Evolutionary conservation across 64 coral and sea anemone genomes (phyloP).

Genomic region (Pocillopora verrucosa): DNA sequence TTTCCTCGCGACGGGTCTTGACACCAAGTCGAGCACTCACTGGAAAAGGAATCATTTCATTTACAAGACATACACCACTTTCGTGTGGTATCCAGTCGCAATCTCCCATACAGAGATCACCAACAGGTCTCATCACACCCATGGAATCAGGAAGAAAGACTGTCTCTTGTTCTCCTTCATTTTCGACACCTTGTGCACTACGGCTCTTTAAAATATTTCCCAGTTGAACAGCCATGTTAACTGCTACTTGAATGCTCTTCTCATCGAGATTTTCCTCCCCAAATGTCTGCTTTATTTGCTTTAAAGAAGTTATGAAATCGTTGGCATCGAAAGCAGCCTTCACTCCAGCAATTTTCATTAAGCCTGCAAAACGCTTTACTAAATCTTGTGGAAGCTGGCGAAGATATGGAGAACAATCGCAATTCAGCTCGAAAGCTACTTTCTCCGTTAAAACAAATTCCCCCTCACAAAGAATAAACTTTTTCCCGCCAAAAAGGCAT

Average conservation of each 20-base stretch:
- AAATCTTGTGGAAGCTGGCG: constrained; percentile 22
- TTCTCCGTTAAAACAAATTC: constrained; percentile 11
- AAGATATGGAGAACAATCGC: constrained; percentile 49
- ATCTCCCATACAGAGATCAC: constrained; percentile 49
- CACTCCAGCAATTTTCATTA: constrained; percentile 55
- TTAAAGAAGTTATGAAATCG: constrained; percentile 23
- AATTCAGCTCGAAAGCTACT: constrained; percentile 26
- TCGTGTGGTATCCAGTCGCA: constrained; percentile 41
- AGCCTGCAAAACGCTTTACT: not conserved
- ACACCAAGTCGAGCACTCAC: constrained; percentile 30
- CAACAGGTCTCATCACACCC: constrained; percentile 11
- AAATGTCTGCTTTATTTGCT: not conserved
- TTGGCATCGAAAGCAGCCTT: constrained; percentile 25
- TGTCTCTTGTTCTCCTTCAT: not conserved
- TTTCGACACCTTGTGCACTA: not conserved
- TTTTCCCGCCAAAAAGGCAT: not conserved
- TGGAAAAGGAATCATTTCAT: constrained; percentile 8
- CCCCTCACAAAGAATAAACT: constrained; percentile 44
- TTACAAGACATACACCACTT: not conserved
- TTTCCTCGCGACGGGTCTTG: constrained; percentile 60
- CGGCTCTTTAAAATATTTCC: not conserved
- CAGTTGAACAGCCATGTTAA: constrained; percentile 29
- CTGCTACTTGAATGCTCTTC: constrained; percentile 2
- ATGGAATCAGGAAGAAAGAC: constrained; percentile 55
- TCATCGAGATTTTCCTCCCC: constrained; percentile 6